Conservation (phyloP, 37 sponge, comb jelly and placozoan genomes). For the Spongilla lacustris region DNA sequence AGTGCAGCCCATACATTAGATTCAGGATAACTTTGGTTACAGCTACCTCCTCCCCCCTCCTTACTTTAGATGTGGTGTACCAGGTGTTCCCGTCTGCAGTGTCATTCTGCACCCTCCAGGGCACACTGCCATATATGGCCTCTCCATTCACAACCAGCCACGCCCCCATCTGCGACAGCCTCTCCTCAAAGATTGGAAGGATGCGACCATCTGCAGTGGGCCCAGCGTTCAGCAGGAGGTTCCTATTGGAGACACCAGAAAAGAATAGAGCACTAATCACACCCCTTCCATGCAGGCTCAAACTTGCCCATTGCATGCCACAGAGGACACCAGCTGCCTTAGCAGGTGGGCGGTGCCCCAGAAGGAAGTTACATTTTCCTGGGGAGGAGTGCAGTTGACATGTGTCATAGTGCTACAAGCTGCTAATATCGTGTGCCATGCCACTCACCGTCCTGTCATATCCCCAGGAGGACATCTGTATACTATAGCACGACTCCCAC, state of each 20-base stretch:
- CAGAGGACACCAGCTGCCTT: constrained; percentile 63
- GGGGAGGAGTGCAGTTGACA: too few species aligned
- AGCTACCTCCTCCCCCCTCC: not conserved
- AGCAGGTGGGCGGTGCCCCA: constrained; percentile 39
- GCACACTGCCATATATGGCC: constrained; percentile 67
- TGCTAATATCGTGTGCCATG: too few species aligned
- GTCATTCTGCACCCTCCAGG: constrained; percentile 78
- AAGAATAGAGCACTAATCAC: not conserved
- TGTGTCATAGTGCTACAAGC: too few species aligned
- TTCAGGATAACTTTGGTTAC: too few species aligned
- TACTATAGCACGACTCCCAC: constrained; percentile 83
- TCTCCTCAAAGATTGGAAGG: constrained; percentile 74
- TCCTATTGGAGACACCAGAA: constrained; percentile 20
- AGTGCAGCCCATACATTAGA: too few species aligned
- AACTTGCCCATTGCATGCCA: constrained; percentile 69
- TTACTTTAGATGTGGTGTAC: constrained; percentile 73
- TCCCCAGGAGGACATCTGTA: constrained; percentile 76
- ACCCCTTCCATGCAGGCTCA: not conserved
- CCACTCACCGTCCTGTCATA: constrained; percentile 63
- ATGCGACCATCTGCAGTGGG: constrained; percentile 84
- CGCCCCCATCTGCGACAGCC: constrained; percentile 75
- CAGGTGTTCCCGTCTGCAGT: constrained; percentile 50
- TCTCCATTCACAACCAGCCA: constrained; percentile 87
- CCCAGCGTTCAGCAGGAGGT: constrained; percentile 82
- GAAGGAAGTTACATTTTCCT: constrained; percentile 24